Conservation (phyloP, 2,888 invertebrate species). For the Thyatira batis region DNA sequence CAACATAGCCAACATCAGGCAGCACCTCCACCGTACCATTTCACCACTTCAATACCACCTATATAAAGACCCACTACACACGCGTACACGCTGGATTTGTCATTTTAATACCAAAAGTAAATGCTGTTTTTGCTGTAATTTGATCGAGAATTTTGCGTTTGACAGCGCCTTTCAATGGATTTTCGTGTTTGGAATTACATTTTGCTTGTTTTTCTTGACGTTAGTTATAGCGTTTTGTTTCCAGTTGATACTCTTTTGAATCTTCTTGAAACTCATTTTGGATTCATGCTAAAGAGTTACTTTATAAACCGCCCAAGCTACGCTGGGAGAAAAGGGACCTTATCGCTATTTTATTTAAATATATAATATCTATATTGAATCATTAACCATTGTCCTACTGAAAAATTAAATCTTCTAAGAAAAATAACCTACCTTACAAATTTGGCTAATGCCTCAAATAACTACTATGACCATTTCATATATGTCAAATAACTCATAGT, state of each 20-base stretch:
- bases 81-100: constrained; percentile 62
- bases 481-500: too few species aligned
- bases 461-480: too few species aligned
- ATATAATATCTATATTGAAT: too few species aligned
- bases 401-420: too few species aligned
- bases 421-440: too few species aligned
- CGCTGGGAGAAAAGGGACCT: too few species aligned
- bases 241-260: neutral
- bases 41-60: constrained; percentile 33
- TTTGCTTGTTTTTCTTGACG: constrained; percentile 47
- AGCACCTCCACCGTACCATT: constrained; percentile 70
- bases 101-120: constrained; percentile 64
- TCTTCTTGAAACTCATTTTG: neutral
- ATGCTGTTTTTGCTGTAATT: constrained; percentile 31
- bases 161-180: constrained; percentile 52
- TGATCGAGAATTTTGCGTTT: constrained; percentile 49
- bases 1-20: constrained; percentile 60
- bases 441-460: too few species aligned
- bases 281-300: neutral
- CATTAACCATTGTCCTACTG: too few species aligned
- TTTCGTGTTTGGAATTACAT: constrained; percentile 67
- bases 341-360: too few species aligned
- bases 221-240: neutral
- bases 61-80: constrained; percentile 37
- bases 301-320: too few species aligned